These are phyloP conservation scores for Mimumesa dahlbomi DNA, from an alignment of 2,888 invertebrate genomes.

Conservation along the genomic window DNA sequence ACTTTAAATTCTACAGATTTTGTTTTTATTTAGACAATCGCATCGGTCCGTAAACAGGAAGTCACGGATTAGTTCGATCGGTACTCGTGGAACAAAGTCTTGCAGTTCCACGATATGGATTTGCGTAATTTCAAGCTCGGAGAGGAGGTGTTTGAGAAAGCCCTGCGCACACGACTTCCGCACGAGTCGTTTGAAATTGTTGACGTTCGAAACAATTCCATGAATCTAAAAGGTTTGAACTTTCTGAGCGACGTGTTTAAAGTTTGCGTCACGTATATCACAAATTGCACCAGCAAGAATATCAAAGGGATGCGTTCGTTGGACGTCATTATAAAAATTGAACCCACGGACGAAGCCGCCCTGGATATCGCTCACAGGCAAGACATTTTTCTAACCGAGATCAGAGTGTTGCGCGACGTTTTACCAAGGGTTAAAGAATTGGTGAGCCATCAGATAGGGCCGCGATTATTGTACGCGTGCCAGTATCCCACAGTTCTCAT, in stretches of 20 bases:
- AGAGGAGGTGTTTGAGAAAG: constrained; percentile 20
- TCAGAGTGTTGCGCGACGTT: constrained; percentile 37
- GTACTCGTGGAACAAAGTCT: too few relatives aligned
- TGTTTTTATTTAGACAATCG: too few relatives aligned
- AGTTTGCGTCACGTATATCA: neutral
- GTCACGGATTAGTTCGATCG: too few relatives aligned
- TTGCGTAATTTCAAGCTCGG: too few relatives aligned
- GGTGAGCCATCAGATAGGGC: constrained; percentile 40
- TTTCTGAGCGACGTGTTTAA: constrained; percentile 37
- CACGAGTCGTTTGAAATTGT: constrained; percentile 7
- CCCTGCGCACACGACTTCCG: neutral
- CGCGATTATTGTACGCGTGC: constrained; percentile 35
- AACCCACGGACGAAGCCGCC: constrained; percentile 28
- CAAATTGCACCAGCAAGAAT: neutral
- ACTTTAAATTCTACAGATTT: too few relatives aligned
- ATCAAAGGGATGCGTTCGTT: neutral
- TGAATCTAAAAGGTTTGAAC: constrained; percentile 10
- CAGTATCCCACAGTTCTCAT: constrained; percentile 34
- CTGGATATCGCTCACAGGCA: constrained; percentile 41
- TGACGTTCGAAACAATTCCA: neutral
- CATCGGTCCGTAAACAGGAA: too few relatives aligned
- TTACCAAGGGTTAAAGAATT: constrained; percentile 54
- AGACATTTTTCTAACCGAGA: constrained; percentile 55
- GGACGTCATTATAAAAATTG: constrained; percentile 54
- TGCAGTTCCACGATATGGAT: too few relatives aligned